These are phyloP conservation scores for Macrostomum cliftonense DNA, from an alignment of 2,888 invertebrate genomes.

Conservation along the genomic window DNA sequence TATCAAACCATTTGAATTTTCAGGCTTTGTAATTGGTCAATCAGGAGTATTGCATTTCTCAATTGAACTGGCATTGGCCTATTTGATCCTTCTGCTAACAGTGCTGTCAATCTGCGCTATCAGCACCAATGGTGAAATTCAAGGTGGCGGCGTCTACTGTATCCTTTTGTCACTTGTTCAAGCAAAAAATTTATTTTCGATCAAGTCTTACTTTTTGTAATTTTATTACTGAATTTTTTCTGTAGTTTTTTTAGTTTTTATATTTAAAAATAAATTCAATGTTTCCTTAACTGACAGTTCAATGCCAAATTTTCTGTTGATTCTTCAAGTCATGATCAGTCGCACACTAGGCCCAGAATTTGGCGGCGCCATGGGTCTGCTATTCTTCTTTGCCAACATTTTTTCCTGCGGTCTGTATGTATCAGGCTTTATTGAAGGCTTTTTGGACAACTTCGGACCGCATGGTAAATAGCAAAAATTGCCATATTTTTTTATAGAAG, in stretches of 20 bases:
- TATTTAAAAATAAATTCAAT: too few relatives aligned
- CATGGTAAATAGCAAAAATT: too few relatives aligned
- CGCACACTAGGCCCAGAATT: constrained; percentile 92
- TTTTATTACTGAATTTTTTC: neutral
- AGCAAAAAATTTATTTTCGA: too few relatives aligned
- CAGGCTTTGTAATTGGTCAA: constrained; percentile 89
- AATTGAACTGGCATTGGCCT: constrained; percentile 71
- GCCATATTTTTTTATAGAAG: too few relatives aligned
- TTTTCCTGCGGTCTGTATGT: constrained; percentile 88
- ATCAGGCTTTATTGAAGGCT: constrained; percentile 81
- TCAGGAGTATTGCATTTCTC: constrained; percentile 72
- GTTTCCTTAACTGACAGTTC: constrained; percentile 9
- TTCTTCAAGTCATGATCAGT: constrained; percentile 77
- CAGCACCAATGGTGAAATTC: constrained; percentile 94
- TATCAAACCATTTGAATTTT: too few relatives aligned
- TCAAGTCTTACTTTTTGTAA: too few relatives aligned
- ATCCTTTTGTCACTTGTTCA: constrained; percentile 42
- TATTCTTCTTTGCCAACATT: constrained; percentile 93
- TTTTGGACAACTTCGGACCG: constrained; percentile 46
- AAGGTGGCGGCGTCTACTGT: constrained; percentile 99
- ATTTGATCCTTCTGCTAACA: constrained; percentile 79
- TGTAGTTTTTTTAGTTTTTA: constrained; percentile 5
- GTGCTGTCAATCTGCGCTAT: constrained; percentile 93
- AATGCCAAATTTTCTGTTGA: too few relatives aligned
- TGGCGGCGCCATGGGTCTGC: constrained; percentile 88